Percentiles rank a stretch among this genome's conserved stretches.
phyloP scores from a whole-genome alignment of 2,113 vertebrate genomes.

The Ameiurus melas region DNA sequence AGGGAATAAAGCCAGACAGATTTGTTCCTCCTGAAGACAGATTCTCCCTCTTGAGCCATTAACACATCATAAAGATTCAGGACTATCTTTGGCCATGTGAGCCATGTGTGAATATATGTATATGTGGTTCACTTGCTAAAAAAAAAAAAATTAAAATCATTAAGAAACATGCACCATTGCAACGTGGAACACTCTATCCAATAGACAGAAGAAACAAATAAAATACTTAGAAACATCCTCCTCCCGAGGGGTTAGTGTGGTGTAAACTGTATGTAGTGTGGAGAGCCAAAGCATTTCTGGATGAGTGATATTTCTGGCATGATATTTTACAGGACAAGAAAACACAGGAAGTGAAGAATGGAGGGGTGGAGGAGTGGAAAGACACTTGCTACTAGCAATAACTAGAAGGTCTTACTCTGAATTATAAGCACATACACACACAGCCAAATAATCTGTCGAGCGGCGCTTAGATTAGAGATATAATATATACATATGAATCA shows the following conservation, averaged over 20 bases:
- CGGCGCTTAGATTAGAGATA: too few species aligned
- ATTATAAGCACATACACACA: neutral
- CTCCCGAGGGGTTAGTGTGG: neutral
- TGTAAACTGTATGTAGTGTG: conserved; percentile 23
- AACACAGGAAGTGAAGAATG: conserved; percentile 37
- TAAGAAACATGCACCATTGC: neutral
- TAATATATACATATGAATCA: too few species aligned
- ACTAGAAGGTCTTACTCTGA: neutral
- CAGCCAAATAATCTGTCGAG: neutral
- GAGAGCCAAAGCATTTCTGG: neutral
- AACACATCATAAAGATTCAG: conserved; percentile 66
- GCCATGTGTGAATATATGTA: conserved; percentile 2
- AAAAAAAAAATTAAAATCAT: neutral
- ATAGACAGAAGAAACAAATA: conserved; percentile 9
- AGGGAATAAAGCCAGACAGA: conserved; percentile 66
- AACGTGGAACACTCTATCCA: neutral
- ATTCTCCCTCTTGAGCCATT: conserved; percentile 61
- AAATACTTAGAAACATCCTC: neutral
- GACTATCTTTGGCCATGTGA: conserved; percentile 42
- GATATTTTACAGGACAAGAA: conserved; percentile 35
- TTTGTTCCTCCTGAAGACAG: conserved; percentile 66
- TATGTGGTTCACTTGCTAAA: neutral
- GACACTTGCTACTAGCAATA: conserved; percentile 26
- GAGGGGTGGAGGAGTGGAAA: conserved; percentile 6
- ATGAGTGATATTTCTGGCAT: conserved; percentile 40